phyloP scores from a whole-genome alignment of 2,113 vertebrate genomes.

The Pterophyllum scalare region DNA sequence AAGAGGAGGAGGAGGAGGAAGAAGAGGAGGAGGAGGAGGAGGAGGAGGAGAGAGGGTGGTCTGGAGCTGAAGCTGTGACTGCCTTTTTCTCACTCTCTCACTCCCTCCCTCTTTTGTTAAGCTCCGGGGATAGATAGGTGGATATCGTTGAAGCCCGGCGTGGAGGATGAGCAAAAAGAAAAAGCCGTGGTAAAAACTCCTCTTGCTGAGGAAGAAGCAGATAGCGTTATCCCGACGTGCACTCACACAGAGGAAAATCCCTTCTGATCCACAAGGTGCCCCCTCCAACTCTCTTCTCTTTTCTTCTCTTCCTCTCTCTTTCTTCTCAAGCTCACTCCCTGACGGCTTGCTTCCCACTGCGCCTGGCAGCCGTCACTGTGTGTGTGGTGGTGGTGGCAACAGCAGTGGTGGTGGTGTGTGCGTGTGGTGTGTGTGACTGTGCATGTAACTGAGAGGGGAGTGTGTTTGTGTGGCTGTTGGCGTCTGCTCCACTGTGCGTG shows the following conservation, averaged over 20 bases:
- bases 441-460: conserved; percentile 73
- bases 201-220: conserved; percentile 57
- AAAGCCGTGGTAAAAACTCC: conserved; percentile 67
- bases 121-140: conserved; percentile 71
- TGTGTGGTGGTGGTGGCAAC: conserved; percentile 38
- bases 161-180: conserved; percentile 68
- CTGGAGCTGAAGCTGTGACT: conserved; percentile 74
- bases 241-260: conserved; percentile 74
- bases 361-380: conserved; percentile 72
- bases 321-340: conserved; percentile 70
- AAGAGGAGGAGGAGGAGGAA: conserved; percentile 31
- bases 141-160: conserved; percentile 63
- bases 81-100: conserved; percentile 58
- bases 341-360: conserved; percentile 70
- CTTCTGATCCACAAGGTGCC: conserved; percentile 77
- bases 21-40: conserved; percentile 30
- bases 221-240: conserved; percentile 67
- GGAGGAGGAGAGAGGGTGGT: conserved; percentile 65
- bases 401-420: conserved; percentile 39
- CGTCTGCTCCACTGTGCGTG: conserved; percentile 81
- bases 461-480: conserved; percentile 77
- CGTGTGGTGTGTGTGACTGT: conserved; percentile 71
- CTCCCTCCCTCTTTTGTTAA: conserved; percentile 75
- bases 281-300: conserved; percentile 71
- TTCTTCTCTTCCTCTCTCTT: conserved; percentile 66